Conservation (phyloP, 2,113 vertebrate species). For the Oophaga pumilio region DNA sequence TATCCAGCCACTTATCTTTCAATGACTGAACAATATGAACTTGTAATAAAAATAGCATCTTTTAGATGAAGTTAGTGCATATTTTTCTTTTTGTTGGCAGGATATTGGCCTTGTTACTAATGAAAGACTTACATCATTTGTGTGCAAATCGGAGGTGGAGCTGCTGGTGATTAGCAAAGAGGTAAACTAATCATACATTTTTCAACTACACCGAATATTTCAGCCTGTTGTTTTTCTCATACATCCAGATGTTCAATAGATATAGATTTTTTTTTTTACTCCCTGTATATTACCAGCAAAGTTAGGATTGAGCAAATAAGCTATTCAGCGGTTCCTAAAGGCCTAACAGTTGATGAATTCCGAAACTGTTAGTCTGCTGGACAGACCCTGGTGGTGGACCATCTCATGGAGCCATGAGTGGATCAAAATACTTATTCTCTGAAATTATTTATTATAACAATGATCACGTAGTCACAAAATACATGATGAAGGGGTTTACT, state of each 20-base stretch:
- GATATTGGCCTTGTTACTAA: slow-evolving; percentile 60
- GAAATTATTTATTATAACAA: not conserved
- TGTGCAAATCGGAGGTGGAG: slow-evolving; percentile 60
- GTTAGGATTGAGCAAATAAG: no score
- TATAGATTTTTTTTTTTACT: not conserved
- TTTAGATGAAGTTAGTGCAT: not conserved
- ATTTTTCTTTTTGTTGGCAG: slow-evolving; percentile 50
- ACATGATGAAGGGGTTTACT: no score
- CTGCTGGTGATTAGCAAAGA: slow-evolving; percentile 61
- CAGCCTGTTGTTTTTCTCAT: not conserved
- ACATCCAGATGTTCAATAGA: not conserved
- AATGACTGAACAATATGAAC: not conserved
- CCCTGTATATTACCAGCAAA: not conserved
- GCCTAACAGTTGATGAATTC: no score
- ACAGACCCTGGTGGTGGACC: no score
- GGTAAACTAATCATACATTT: slow-evolving; percentile 47
- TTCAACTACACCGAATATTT: not conserved
- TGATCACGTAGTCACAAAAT: no score
- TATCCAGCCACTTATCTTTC: no score
- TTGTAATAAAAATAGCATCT: no score
- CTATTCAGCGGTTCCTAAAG: no score
- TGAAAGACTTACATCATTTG: slow-evolving; percentile 47
- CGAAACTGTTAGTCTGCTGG: no score
- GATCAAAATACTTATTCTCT: no score
- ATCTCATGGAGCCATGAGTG: no score